phyloP scores from a whole-genome alignment of 1,140 invertebrate genomes.

The Nephila pilipes region DNA sequence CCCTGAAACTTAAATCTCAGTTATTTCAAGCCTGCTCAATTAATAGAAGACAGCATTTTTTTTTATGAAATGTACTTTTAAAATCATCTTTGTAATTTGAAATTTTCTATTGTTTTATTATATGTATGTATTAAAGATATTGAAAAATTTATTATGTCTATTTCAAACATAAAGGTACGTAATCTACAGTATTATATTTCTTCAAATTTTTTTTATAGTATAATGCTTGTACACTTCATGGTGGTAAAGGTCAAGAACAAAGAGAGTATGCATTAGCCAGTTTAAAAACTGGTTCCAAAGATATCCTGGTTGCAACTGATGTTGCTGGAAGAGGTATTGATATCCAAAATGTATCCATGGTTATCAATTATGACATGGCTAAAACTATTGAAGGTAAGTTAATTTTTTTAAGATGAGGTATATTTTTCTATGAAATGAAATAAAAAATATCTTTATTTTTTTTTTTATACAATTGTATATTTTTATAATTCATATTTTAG shows the following conservation, averaged over 20 bases:
- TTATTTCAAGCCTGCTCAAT: too few species aligned
- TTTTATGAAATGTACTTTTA: too few species aligned
- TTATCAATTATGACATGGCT: constrained; percentile 99
- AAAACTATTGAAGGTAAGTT: constrained; percentile 95
- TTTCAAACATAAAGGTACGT: not conserved
- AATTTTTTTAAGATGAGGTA: constrained; percentile 38
- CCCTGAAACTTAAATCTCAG: too few species aligned
- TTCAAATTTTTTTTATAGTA: constrained; percentile 83
- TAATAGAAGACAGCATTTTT: too few species aligned
- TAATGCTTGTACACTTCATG: constrained; percentile 98
- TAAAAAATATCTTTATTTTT: too few species aligned
- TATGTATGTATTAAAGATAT: too few species aligned
- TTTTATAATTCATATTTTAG: too few species aligned
- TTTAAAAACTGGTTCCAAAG: constrained; percentile 95
- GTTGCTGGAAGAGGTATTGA: constrained; percentile 99
- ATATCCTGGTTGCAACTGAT: constrained; percentile 99
- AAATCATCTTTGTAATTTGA: too few species aligned
- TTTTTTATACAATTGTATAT: too few species aligned
- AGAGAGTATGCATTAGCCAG: constrained; percentile 98
- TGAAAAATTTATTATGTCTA: too few species aligned
- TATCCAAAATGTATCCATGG: constrained; percentile 99
- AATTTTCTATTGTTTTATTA: too few species aligned
- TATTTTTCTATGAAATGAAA: too few species aligned
- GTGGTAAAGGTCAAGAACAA: constrained; percentile 99
- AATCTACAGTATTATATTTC: not conserved